phyloP scores from a whole-genome alignment of 2,797 vertebrate species.

The Carduelis carduelis region DNA sequence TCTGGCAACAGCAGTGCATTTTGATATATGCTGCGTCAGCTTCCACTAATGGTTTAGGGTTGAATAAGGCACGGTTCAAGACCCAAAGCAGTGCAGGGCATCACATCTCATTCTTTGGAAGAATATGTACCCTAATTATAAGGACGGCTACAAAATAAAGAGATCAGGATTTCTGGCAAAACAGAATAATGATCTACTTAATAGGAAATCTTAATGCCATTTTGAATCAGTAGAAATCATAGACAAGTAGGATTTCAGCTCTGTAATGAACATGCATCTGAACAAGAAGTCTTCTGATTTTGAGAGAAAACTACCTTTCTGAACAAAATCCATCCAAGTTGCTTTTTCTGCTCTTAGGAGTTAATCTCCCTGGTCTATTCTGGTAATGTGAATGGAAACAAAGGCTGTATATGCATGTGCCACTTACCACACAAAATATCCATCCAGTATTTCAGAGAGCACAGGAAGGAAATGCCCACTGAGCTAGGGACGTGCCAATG shows the following conservation, averaged over 20 bases:
- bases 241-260: not conserved
- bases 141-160: not conserved
- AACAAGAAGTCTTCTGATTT: not conserved
- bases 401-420: not conserved
- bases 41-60: conserved; percentile 14
- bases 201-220: not conserved
- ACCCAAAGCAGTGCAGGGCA: not conserved
- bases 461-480: conserved; percentile 53
- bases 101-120: not conserved
- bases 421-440: conserved; percentile 10
- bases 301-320: not conserved
- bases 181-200: not conserved
- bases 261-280: not conserved
- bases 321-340: not conserved
- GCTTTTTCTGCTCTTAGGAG: not conserved
- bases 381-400: not conserved
- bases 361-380: not conserved
- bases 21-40: conserved; percentile 69
- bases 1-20: conserved; percentile 50
- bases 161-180: conserved; percentile 9
- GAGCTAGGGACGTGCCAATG: conserved; percentile 17
- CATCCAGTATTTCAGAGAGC: conserved; percentile 13
- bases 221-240: not conserved
- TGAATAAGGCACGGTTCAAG: conserved; percentile 35
- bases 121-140: not conserved